Evolutionary conservation across 1,140 invertebrate species (phyloP).

Genomic region (Campoletis sonorensis): DNA sequence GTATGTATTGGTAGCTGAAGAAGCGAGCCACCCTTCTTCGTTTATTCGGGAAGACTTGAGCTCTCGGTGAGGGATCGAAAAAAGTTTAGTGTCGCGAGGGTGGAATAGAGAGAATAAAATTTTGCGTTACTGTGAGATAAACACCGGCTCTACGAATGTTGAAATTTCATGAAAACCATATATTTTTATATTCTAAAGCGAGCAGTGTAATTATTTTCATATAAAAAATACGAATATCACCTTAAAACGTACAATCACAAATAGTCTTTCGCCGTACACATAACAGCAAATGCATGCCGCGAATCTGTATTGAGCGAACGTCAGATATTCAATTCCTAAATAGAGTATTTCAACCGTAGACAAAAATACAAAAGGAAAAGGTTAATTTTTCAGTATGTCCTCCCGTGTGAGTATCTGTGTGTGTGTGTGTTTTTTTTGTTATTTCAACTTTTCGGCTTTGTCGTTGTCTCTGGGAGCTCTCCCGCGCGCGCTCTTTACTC

Average conservation of each 20-base stretch:
- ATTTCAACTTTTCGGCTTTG: no score
- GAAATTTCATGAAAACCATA: neutral
- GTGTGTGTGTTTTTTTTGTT: no score
- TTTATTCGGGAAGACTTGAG: neutral
- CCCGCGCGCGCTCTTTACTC: neutral
- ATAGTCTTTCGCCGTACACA: neutral
- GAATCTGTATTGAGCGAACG: no score
- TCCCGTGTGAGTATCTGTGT: no score
- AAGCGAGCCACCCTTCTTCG: neutral
- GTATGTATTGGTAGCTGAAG: neutral
- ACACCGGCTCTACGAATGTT: neutral
- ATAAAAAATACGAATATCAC: neutral
- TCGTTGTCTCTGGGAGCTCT: neutral
- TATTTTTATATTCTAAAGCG: neutral
- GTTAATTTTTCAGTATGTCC: no score
- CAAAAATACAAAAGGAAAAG: no score
- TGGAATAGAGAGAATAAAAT: neutral
- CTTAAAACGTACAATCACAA: neutral
- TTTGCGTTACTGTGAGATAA: neutral
- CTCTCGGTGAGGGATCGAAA: conserved; percentile 10
- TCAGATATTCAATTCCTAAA: no score
- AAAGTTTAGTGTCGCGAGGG: neutral
- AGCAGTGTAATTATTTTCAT: neutral
- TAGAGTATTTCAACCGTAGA: no score
- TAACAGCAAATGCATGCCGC: no score